Base-by-base conservation (phyloP, 2,888 invertebrate genomes). In the Esperia sulphurella region DNA sequence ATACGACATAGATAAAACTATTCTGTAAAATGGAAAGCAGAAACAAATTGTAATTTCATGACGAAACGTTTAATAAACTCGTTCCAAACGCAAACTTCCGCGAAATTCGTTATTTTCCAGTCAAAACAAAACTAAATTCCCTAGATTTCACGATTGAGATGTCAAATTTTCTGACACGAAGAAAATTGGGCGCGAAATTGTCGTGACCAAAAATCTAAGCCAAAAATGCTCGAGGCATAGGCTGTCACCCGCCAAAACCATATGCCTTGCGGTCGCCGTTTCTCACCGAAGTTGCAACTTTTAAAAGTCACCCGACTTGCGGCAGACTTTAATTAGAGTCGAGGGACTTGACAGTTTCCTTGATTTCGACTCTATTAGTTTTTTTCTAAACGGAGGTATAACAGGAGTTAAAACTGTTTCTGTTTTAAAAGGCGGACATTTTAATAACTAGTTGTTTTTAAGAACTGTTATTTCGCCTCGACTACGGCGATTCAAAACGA, bases 131-230 rank as follows among this genome's bases (percentile, higher is more conserved):
- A 53, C 48, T 48, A 50, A 53, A 52, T 46, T 52, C 52, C 51
- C 48, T 52, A 51, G 58, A 59, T 57, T 47, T 54, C 69, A 58
- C 78, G 79, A 86, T 83, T 79, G 81, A 86, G 79, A 77, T 71
- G 81, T 87, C 84, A 85, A 73, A 70, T 61, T 58, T 49, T 67
- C 61, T 81, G 85, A 83, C 84, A 78, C 68, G 68, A 72, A 64
- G 77, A 76, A 83, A 85, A 85, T 86, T 87, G 78, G 83, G 76
- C 83, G 79, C 75, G 75, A 85, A 81, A 79, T 73, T 74, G 76
- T 75, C 79, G 79, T 82, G 79, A 83, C 77, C 70, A 68, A 77
- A n/a, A n/a, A n/a, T n/a, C n/a, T n/a, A n/a, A n/a, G n/a, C n/a
- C n/a, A n/a, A n/a, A 81, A 81, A 78, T 65, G 59, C 51, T 67